Percentiles rank a stretch among this genome's conserved stretches.
phyloP scores from a whole-genome alignment of 1,140 invertebrate species.

The Lucilia sericata region DNA sequence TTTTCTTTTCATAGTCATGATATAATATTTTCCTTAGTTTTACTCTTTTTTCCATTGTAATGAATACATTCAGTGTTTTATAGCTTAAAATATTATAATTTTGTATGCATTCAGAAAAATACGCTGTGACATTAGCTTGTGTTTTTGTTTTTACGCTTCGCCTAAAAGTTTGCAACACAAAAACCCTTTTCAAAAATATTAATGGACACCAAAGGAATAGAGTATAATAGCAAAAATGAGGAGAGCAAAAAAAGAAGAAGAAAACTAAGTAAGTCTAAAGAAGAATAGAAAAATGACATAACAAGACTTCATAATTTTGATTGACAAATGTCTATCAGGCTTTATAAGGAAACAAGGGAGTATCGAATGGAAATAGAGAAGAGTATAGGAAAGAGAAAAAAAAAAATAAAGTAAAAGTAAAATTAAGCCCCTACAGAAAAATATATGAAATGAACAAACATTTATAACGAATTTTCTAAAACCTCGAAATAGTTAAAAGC shows the following conservation, averaged over 20 bases:
- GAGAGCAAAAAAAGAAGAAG: not conserved
- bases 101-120: not conserved
- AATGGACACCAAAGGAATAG: conserved; percentile 6
- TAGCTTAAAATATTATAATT: conserved; percentile 33
- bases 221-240: no score
- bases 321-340: conserved; percentile 40
- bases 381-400: not conserved
- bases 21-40: not conserved
- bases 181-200: not conserved
- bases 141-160: not conserved
- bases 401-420: not conserved
- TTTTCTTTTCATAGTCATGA: not conserved
- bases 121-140: not conserved
- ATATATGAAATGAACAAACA: not conserved
- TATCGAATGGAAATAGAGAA: not conserved
- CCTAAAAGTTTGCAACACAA: not conserved
- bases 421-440: not conserved
- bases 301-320: conserved; percentile 43
- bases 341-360: not conserved
- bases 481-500: not conserved
- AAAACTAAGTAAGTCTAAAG: not conserved
- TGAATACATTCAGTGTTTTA: conserved; percentile 4
- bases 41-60: not conserved
- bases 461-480: not conserved
- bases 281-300: conserved; percentile 7